A percentile compares a stretch with the other conserved stretches of the same genome.
These are phyloP conservation scores for Lithophane semibrunnea DNA, from an alignment of 2,888 invertebrate species.

Conservation along the genomic window DNA sequence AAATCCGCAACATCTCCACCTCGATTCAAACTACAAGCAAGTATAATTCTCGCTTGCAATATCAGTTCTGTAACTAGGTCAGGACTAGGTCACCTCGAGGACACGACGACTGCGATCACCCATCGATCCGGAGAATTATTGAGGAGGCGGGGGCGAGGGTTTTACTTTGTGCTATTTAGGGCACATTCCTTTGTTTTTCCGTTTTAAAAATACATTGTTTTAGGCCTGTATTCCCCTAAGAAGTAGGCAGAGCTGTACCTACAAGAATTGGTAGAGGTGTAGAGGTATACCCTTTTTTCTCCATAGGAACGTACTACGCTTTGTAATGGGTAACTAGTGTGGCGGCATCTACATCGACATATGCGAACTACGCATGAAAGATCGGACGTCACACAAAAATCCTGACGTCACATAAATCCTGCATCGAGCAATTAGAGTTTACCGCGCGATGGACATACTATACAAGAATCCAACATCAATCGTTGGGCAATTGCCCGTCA, in stretches of 20 bases:
- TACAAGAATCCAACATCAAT: no score
- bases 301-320: not conserved
- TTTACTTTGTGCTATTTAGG: not conserved
- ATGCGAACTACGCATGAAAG: no score
- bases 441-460: no score
- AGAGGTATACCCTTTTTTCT: not conserved
- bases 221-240: not conserved
- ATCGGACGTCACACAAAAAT: no score
- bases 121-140: conserved; percentile 47
- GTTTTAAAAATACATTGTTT: not conserved
- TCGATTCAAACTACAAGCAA: not conserved
- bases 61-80: conserved; percentile 23
- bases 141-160: not conserved
- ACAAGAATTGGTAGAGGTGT: no score
- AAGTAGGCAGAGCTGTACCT: no score
- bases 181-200: conserved; percentile 3
- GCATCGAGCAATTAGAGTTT: no score
- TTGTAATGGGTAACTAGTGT: not conserved
- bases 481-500: no score
- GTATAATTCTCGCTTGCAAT: conserved; percentile 1
- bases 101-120: conserved; percentile 26
- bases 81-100: conserved; percentile 17
- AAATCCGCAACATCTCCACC: not conserved
- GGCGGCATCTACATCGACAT: no score
- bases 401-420: no score